Conservation (phyloP, 1,140 invertebrate species). For the Limonius californicus region DNA sequence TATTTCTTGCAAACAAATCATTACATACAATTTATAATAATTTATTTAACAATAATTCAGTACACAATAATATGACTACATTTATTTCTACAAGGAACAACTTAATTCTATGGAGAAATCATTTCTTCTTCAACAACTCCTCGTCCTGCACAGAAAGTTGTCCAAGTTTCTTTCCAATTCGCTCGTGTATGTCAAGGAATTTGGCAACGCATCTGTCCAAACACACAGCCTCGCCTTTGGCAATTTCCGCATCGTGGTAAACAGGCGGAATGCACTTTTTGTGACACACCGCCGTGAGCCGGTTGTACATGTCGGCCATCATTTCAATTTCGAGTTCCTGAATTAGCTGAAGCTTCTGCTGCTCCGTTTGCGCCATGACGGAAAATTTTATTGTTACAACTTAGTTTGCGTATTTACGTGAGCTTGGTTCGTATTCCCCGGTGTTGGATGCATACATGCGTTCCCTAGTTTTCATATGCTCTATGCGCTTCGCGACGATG, state of each 20-base stretch:
- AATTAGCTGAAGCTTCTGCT: conserved; percentile 82
- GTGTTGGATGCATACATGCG: conserved; percentile 65
- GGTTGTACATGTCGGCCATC: conserved; percentile 99
- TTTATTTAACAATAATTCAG: too few relatives aligned
- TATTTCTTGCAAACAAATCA: too few relatives aligned
- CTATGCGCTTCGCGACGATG: conserved; percentile 62
- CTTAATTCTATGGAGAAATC: not conserved
- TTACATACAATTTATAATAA: too few relatives aligned
- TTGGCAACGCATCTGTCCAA: conserved; percentile 97
- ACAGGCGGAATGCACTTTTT: conserved; percentile 94
- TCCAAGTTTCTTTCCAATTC: conserved; percentile 93
- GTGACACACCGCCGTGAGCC: conserved; percentile 89
- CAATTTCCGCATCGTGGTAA: conserved; percentile 88
- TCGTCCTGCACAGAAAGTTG: conserved; percentile 89
- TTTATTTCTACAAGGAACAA: too few relatives aligned
- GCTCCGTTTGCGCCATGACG: conserved; percentile 74
- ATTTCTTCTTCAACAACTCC: conserved; percentile 64
- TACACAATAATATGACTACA: too few relatives aligned
- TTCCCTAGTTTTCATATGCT: conserved; percentile 77
- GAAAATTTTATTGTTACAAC: conserved; percentile 26
- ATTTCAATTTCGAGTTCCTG: conserved; percentile 97
- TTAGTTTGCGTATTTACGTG: conserved; percentile 35
- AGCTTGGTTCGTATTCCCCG: conserved; percentile 59
- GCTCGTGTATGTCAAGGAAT: conserved; percentile 94
- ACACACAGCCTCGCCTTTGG: conserved; percentile 97